phyloP scores from a whole-genome alignment of 1,140 invertebrate genomes.

The Drosophila watanabei region DNA sequence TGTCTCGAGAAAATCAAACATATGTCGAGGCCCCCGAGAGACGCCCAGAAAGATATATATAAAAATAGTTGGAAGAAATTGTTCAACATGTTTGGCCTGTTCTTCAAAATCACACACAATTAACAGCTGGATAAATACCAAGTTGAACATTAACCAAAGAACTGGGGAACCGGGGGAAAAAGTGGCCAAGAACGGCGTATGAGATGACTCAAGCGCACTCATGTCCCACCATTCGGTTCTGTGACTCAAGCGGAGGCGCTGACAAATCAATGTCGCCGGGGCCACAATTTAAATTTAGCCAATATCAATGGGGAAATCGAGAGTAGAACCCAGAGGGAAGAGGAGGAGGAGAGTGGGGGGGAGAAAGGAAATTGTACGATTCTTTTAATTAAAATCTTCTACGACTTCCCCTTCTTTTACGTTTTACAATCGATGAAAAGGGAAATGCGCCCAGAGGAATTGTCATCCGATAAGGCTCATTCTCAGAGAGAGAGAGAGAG shows the following conservation, averaged over 20 bases:
- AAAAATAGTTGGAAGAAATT: slow-evolving; percentile 63
- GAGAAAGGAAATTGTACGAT: neutral
- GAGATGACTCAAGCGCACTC: slow-evolving; percentile 33
- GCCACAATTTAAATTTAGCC: slow-evolving; percentile 71
- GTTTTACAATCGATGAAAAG: slow-evolving; percentile 2
- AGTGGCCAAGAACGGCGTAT: slow-evolving; percentile 4
- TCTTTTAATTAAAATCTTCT: slow-evolving; percentile 40
- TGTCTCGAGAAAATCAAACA: slow-evolving; percentile 38
- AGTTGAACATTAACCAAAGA: slow-evolving; percentile 24
- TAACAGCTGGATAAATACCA: slow-evolving; percentile 80
- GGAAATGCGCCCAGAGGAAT: slow-evolving; percentile 15
- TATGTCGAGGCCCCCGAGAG: slow-evolving; percentile 22
- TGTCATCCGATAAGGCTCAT: slow-evolving; percentile 32
- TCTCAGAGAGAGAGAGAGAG: neutral
- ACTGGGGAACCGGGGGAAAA: slow-evolving; percentile 6
- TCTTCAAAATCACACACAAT: slow-evolving; percentile 63
- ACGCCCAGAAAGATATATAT: slow-evolving; percentile 35
- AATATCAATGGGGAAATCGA: slow-evolving; percentile 51
- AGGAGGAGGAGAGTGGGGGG: neutral
- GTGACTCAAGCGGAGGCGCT: slow-evolving; percentile 47
- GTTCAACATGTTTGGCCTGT: slow-evolving; percentile 50
- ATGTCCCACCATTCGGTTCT: slow-evolving; percentile 21
- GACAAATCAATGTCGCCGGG: slow-evolving; percentile 72
- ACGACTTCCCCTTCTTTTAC: slow-evolving; percentile 19
- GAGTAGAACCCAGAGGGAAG: neutral